These are phyloP conservation scores for Verasper variegatus DNA, from an alignment of 2,113 vertebrate genomes.

Conservation along the genomic window DNA sequence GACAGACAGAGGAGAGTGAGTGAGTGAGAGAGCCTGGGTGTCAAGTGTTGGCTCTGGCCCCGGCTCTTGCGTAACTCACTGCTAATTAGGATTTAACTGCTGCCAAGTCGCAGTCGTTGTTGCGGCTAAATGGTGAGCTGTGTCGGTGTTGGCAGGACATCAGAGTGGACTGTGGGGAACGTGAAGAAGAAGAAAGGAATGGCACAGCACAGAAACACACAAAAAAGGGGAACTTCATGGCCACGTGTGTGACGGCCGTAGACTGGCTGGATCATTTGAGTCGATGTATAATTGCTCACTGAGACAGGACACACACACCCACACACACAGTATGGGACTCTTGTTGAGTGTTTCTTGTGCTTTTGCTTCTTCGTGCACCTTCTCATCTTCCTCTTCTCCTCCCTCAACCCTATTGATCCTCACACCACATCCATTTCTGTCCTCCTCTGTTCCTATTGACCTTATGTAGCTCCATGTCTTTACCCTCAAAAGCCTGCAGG, in stretches of 20 bases:
- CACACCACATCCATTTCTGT: neutral
- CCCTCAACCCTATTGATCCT: neutral
- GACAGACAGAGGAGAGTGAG: neutral
- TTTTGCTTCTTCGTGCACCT: neutral
- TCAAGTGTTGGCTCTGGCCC: slow-evolving; percentile 33
- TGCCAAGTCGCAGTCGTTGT: slow-evolving; percentile 45
- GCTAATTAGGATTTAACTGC: slow-evolving; percentile 57
- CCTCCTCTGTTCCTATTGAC: neutral
- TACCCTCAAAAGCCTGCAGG: too few relatives aligned
- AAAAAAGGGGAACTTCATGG: neutral
- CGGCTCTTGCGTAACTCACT: slow-evolving; percentile 46
- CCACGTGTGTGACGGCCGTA: neutral
- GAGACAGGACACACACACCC: too few relatives aligned
- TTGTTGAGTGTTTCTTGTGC: neutral
- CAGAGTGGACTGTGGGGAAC: slow-evolving; percentile 17
- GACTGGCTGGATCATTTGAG: neutral
- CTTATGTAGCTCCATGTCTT: neutral
- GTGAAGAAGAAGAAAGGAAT: neutral
- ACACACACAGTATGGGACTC: too few relatives aligned
- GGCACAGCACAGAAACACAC: neutral
- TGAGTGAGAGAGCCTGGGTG: neutral
- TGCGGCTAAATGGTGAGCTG: slow-evolving; percentile 1
- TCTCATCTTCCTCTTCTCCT: neutral
- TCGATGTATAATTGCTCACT: too few relatives aligned
- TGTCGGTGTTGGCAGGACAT: slow-evolving; percentile 44